Percentiles rank a stretch among this genome's conserved stretches.
phyloP scores from a whole-genome alignment of 2,113 vertebrate species.

The Galemys pyrenaicus region DNA sequence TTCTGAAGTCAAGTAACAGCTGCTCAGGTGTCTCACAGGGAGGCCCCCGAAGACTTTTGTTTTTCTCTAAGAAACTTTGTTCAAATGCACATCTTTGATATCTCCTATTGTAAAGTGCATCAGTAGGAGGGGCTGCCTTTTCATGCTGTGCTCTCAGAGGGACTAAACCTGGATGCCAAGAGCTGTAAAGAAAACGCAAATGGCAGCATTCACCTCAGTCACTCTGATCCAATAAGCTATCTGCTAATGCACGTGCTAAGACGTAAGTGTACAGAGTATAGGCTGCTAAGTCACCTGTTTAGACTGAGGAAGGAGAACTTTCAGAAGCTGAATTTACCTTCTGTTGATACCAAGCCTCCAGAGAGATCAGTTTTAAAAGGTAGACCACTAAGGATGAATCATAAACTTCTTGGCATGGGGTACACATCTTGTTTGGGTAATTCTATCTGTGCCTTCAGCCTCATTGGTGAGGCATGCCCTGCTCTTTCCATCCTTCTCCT shows the following conservation, averaged over 20 bases:
- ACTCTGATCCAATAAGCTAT: neutral
- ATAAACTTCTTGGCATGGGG: neutral
- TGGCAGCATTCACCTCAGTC: neutral
- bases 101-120: neutral
- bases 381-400: neutral
- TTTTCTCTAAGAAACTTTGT: neutral
- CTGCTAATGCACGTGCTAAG: neutral
- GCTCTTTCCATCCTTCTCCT: rapidly evolving
- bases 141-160: neutral
- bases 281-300: neutral
- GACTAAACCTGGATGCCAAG: neutral
- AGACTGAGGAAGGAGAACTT: neutral
- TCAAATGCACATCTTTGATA: neutral
- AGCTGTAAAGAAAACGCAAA: neutral
- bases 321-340: neutral
- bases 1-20: slow-evolving; percentile 19
- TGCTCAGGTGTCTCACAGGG: slow-evolving; percentile 18
- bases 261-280: neutral
- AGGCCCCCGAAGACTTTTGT: neutral
- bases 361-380: neutral
- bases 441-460: neutral
- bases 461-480: neutral
- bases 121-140: neutral
- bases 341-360: neutral
- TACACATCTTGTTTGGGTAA: neutral